Conservation (phyloP, 2,888 invertebrate genomes). For the Nysson spinosus region DNA sequence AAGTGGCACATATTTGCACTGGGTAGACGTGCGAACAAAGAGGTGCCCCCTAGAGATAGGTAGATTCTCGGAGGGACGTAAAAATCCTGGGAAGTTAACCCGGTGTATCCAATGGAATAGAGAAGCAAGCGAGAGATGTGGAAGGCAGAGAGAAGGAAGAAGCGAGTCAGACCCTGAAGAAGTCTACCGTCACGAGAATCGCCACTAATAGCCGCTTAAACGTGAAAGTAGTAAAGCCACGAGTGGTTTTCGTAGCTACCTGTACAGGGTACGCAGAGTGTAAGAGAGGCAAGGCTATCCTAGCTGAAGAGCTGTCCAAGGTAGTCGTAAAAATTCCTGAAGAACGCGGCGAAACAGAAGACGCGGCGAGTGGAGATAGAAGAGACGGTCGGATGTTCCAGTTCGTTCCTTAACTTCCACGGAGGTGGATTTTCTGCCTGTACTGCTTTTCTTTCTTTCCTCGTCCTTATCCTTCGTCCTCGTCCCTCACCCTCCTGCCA, state of each 20-base stretch:
- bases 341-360: slow-evolving; percentile 45
- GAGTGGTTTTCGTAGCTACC: slow-evolving; percentile 41
- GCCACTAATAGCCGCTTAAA: slow-evolving; percentile 65
- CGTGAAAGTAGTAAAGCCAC: slow-evolving; percentile 61
- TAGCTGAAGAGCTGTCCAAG: slow-evolving; percentile 41
- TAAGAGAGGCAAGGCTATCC: slow-evolving; percentile 51
- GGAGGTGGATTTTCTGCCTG: slow-evolving; percentile 40
- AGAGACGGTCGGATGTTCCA: slow-evolving; percentile 33
- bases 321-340: slow-evolving; percentile 54
- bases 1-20: slow-evolving; percentile 57
- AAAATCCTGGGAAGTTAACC: slow-evolving; percentile 33
- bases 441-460: slow-evolving; percentile 28
- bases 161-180: slow-evolving; percentile 1
- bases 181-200: slow-evolving; percentile 54
- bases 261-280: slow-evolving; percentile 2
- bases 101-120: too few relatives aligned
- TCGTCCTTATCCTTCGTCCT: too few relatives aligned
- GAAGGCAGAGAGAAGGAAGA: slow-evolving; percentile 1
- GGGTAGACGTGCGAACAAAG: slow-evolving; percentile 62
- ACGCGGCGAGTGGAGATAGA: too few relatives aligned
- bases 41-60: slow-evolving; percentile 30
- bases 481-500: too few relatives aligned
- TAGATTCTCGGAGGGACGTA: slow-evolving; percentile 52
- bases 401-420: slow-evolving; percentile 36
- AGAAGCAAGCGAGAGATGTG: too few relatives aligned